These are phyloP conservation scores for Betta splendens DNA, from an alignment of 2,797 vertebrate species.

Conservation along the genomic window DNA sequence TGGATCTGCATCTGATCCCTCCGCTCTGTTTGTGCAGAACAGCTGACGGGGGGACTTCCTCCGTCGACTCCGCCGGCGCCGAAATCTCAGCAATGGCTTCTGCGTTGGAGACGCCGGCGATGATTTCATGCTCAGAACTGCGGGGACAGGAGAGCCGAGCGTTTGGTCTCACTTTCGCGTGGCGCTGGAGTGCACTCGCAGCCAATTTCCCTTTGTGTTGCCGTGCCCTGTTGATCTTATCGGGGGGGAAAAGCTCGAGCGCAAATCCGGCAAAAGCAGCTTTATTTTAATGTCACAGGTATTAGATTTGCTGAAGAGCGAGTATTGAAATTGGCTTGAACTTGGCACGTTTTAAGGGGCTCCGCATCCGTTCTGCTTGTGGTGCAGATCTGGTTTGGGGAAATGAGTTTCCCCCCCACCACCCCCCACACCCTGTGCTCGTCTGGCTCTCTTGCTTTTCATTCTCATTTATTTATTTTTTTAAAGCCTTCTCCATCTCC, in stretches of 20 bases:
- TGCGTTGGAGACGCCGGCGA: constrained; percentile 24
- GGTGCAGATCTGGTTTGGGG: constrained; percentile 72
- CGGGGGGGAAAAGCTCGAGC: constrained; percentile 54
- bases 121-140: constrained; percentile 48
- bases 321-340: constrained; percentile 80
- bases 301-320: constrained; percentile 80
- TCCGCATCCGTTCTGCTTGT: constrained; percentile 71
- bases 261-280: constrained; percentile 66
- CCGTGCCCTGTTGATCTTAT: constrained; percentile 73
- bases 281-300: constrained; percentile 82
- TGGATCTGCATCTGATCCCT: no score
- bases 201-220: constrained; percentile 62
- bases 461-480: constrained; percentile 10
- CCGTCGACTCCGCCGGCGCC: constrained; percentile 32
- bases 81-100: constrained; percentile 32
- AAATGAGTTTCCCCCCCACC: constrained; percentile 57
- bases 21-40: constrained; percentile 16
- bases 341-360: constrained; percentile 56
- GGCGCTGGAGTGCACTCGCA: constrained; percentile 52
- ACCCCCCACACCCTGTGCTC: constrained; percentile 21
- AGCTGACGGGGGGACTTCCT: constrained; percentile 50
- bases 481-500: constrained; percentile 28
- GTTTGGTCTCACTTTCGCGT: constrained; percentile 45
- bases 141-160: constrained; percentile 9
- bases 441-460: constrained; percentile 38